Percentiles rank a stretch among this genome's conserved stretches.
Conservation (phyloP, 2,888 invertebrate species). For the Dryomyza anilis region DNA sequence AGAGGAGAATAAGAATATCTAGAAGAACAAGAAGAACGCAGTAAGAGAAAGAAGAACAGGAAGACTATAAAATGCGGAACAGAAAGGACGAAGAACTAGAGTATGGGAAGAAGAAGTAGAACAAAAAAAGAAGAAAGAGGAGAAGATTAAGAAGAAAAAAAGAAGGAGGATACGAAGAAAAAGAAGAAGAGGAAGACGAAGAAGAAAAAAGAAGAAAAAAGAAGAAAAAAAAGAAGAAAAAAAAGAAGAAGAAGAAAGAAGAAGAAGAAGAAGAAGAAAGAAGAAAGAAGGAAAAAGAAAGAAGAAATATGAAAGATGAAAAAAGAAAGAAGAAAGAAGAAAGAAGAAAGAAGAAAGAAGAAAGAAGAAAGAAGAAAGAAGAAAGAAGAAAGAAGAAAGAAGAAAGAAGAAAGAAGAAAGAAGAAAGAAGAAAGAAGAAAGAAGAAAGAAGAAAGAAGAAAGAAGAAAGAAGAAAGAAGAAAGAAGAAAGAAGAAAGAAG, state of each 20-base stretch:
- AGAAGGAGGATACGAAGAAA: background rate
- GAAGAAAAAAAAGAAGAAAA: background rate
- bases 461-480: background rate
- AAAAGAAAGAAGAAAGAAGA: background rate
- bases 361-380: background rate
- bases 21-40: too few relatives aligned
- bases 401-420: background rate
- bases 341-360: background rate
- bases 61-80: too few relatives aligned
- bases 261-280: background rate
- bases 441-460: background rate
- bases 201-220: background rate
- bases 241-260: background rate
- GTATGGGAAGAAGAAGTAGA: background rate
- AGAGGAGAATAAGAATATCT: too few relatives aligned
- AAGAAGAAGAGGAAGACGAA: background rate
- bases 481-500: background rate
- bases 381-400: background rate
- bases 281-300: background rate
- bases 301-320: background rate
- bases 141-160: background rate
- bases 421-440: background rate
- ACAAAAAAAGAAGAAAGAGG: background rate
- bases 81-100: too few relatives aligned
- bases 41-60: too few relatives aligned